Evolutionary conservation across 2,797 vertebrate species (phyloP).

Genomic region (Centropyge bicolor): DNA sequence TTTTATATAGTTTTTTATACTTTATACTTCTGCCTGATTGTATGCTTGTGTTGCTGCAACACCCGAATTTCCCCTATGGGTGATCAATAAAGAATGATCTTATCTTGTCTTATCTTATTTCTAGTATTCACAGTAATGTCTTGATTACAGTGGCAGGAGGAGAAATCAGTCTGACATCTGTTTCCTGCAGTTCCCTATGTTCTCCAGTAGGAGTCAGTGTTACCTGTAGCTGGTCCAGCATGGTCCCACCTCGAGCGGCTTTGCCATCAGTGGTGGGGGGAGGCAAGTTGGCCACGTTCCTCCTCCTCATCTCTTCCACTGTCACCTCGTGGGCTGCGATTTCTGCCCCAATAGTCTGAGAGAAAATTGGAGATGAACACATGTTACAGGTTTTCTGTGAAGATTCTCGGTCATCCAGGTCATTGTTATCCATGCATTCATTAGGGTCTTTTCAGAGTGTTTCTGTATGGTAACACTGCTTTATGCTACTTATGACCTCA

Average conservation of each 20-base stretch:
- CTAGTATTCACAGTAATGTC: not conserved
- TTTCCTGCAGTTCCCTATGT: conserved; percentile 11
- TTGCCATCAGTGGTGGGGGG: conserved; percentile 86
- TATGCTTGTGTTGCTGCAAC: too few species aligned
- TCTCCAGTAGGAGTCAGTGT: conserved; percentile 73
- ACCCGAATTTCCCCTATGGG: too few species aligned
- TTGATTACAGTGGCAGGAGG: not conserved
- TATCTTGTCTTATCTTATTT: too few species aligned
- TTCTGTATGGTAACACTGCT: not conserved
- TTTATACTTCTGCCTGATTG: too few species aligned
- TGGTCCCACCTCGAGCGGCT: conserved; percentile 87
- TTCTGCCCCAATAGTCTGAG: conserved; percentile 93
- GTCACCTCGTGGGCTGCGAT: conserved; percentile 93
- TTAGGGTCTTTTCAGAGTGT: not conserved
- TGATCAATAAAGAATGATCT: too few species aligned
- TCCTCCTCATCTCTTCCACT: conserved; percentile 92
- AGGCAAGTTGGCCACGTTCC: conserved; percentile 85
- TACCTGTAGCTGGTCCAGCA: conserved; percentile 94
- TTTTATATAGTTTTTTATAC: too few species aligned
- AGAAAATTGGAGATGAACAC: not conserved
- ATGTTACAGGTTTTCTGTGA: not conserved
- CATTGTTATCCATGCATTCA: not conserved
- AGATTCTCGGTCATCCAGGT: too few species aligned
- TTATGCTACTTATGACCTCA: not conserved
- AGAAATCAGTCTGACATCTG: not conserved